phyloP scores from a whole-genome alignment of 2,888 invertebrate species.

The Drosophila monieri region DNA sequence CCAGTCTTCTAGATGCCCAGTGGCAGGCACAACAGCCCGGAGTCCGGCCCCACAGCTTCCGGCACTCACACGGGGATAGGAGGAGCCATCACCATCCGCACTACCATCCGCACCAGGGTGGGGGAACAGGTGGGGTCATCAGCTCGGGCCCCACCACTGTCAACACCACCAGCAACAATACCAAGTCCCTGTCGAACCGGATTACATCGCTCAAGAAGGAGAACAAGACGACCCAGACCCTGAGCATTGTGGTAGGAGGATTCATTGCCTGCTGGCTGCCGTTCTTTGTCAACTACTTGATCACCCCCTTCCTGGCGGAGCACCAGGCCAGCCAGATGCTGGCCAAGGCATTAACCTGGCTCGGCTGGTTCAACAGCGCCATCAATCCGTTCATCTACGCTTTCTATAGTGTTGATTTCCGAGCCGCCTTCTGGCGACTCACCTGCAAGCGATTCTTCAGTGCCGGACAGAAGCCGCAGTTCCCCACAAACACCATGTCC shows the following conservation, averaged over 20 bases:
- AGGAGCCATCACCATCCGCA: slow-evolving; percentile 64
- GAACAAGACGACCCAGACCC: slow-evolving; percentile 94
- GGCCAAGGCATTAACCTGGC: slow-evolving; percentile 92
- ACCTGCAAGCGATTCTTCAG: slow-evolving; percentile 85
- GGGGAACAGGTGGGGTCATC: background rate
- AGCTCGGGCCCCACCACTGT: slow-evolving; percentile 5
- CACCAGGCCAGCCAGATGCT: slow-evolving; percentile 87
- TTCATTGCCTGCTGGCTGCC: slow-evolving; percentile 5
- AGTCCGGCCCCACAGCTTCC: slow-evolving; percentile 58
- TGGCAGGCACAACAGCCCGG: slow-evolving; percentile 60
- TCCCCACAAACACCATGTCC: slow-evolving; percentile 82
- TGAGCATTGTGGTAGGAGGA: slow-evolving; percentile 87
- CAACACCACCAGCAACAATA: slow-evolving; percentile 5
- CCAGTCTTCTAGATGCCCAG: slow-evolving; percentile 69
- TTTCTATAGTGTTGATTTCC: slow-evolving; percentile 94
- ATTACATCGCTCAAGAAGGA: slow-evolving; percentile 90
- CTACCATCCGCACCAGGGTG: slow-evolving; percentile 54
- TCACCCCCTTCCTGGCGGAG: slow-evolving; percentile 90
- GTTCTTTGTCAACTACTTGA: slow-evolving; percentile 91
- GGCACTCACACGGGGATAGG: slow-evolving; percentile 60
- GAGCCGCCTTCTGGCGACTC: slow-evolving; percentile 93
- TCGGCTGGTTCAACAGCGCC: slow-evolving; percentile 95
- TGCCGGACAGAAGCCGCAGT: slow-evolving; percentile 78
- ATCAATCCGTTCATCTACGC: slow-evolving; percentile 96
- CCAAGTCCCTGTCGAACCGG: slow-evolving; percentile 84